These are phyloP conservation scores for Aselliscus stoliczkanus DNA, from an alignment of 2,797 vertebrate genomes.

Conservation along the genomic window DNA sequence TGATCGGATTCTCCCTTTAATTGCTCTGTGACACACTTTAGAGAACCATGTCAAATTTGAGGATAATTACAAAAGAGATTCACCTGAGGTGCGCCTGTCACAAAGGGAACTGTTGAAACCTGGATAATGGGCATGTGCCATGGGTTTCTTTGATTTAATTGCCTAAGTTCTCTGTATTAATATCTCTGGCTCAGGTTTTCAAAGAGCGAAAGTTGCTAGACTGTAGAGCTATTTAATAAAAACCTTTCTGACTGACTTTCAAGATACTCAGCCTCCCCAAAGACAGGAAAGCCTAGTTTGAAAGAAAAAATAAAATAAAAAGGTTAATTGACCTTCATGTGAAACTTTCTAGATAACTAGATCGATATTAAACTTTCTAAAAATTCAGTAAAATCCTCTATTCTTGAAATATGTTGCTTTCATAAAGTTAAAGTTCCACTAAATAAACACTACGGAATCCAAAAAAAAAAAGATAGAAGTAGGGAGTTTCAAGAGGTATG, in stretches of 20 bases:
- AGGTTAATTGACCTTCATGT: slow-evolving; percentile 64
- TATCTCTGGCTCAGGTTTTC: slow-evolving; percentile 55
- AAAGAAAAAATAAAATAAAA: background rate
- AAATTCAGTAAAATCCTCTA: slow-evolving; percentile 42
- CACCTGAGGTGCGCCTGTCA: slow-evolving; percentile 43
- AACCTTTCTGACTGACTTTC: slow-evolving; percentile 62
- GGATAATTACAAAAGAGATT: slow-evolving; percentile 44
- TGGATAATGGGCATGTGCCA: slow-evolving; percentile 20
- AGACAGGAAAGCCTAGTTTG: slow-evolving; percentile 45
- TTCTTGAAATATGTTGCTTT: slow-evolving; percentile 16
- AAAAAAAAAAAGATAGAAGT: too few relatives aligned
- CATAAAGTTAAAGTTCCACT: background rate
- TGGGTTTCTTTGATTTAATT: slow-evolving; percentile 71
- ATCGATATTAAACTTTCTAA: slow-evolving; percentile 51
- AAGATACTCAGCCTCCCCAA: slow-evolving; percentile 13
- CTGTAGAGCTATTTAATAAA: slow-evolving; percentile 64
- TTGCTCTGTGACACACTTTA: slow-evolving; percentile 49
- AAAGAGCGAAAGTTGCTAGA: slow-evolving; percentile 63
- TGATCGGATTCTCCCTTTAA: slow-evolving; percentile 59
- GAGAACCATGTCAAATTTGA: slow-evolving; percentile 58
- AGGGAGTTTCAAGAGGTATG: too few relatives aligned
- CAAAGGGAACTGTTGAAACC: slow-evolving; percentile 46
- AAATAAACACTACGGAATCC: background rate
- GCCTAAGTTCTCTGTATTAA: slow-evolving; percentile 48
- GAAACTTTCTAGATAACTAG: slow-evolving; percentile 54